These are phyloP conservation scores for Leptoteleia sp. DNA, from an alignment of 1,140 invertebrate genomes.

Conservation along the genomic window DNA sequence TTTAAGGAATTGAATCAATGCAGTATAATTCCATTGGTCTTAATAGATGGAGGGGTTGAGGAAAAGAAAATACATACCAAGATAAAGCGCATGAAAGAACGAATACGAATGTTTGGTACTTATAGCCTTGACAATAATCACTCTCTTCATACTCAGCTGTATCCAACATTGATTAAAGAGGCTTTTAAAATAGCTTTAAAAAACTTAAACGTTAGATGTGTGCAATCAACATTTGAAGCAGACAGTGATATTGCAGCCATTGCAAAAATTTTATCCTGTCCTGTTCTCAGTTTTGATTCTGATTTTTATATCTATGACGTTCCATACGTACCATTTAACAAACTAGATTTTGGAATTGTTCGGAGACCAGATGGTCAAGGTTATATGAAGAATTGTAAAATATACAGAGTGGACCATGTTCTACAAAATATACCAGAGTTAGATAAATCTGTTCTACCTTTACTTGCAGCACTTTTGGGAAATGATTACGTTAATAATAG, in stretches of 20 bases:
- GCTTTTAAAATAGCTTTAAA: slow-evolving; percentile 86
- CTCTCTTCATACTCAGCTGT: slow-evolving; percentile 81
- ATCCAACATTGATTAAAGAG: slow-evolving; percentile 86
- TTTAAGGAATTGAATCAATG: slow-evolving; percentile 88
- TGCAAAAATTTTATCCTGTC: slow-evolving; percentile 88
- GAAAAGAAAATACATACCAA: slow-evolving; percentile 88
- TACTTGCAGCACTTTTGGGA: slow-evolving; percentile 90
- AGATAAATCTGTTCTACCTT: slow-evolving; percentile 85
- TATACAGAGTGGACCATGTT: slow-evolving; percentile 88
- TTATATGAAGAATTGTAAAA: slow-evolving; percentile 83
- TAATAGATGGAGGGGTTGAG: slow-evolving; percentile 92
- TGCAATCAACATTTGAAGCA: slow-evolving; percentile 91
- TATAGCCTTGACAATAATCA: slow-evolving; percentile 77
- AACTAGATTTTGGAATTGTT: slow-evolving; percentile 85
- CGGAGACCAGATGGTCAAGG: slow-evolving; percentile 53
- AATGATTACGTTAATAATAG: slow-evolving; percentile 91
- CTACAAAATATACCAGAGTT: slow-evolving; percentile 85
- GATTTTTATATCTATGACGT: slow-evolving; percentile 93
- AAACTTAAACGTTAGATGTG: slow-evolving; percentile 84
- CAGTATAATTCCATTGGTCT: slow-evolving; percentile 87
- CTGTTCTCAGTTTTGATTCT: slow-evolving; percentile 93
- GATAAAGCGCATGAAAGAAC: slow-evolving; percentile 81
- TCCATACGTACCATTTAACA: slow-evolving; percentile 72
- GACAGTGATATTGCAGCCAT: slow-evolving; percentile 91
- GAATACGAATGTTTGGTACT: slow-evolving; percentile 80